Evolutionary conservation across 1,140 invertebrate species (phyloP).

Genomic region (Drosophila nigromelanica): DNA sequence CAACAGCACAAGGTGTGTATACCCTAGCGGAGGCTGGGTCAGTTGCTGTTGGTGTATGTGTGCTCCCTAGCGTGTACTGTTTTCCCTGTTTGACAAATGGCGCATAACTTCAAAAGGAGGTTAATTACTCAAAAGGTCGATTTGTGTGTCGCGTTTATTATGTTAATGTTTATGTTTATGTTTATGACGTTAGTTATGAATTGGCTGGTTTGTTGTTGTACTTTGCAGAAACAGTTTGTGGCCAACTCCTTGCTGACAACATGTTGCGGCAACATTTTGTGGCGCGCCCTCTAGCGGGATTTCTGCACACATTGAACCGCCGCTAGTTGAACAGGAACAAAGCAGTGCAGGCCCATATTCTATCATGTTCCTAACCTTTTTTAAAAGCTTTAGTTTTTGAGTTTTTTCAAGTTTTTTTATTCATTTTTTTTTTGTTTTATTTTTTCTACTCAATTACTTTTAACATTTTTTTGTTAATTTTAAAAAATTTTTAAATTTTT

Average conservation of each 20-base stretch:
- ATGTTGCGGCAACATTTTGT: slow-evolving; percentile 18
- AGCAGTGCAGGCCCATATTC: neutral
- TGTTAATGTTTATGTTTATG: slow-evolving; percentile 33
- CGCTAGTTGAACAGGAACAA: neutral
- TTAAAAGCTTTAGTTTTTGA: slow-evolving; percentile 17
- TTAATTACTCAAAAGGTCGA: slow-evolving; percentile 71
- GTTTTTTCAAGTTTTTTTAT: slow-evolving; percentile 81
- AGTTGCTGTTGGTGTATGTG: neutral
- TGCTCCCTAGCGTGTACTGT: slow-evolving; percentile 32
- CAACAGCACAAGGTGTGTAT: slow-evolving; percentile 39
- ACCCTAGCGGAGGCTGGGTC: neutral
- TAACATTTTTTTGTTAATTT: slow-evolving; percentile 80
- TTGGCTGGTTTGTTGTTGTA: neutral
- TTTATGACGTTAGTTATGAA: slow-evolving; percentile 12
- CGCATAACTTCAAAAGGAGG: slow-evolving; percentile 48
- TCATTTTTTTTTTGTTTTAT: slow-evolving; percentile 82
- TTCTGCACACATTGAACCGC: neutral
- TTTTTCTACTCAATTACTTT: slow-evolving; percentile 81
- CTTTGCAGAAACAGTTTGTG: neutral
- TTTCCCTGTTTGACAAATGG: slow-evolving; percentile 58
- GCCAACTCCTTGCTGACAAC: neutral
- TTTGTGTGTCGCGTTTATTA: slow-evolving; percentile 28
- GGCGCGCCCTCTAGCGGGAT: slow-evolving; percentile 28
- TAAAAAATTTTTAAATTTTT: slow-evolving; percentile 76
- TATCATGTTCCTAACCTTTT: neutral